Evolutionary conservation across 2,888 invertebrate genomes (phyloP), one percentile per base, ranked within the genome.

Genomic region (Philopedon plagiatum): DNA sequence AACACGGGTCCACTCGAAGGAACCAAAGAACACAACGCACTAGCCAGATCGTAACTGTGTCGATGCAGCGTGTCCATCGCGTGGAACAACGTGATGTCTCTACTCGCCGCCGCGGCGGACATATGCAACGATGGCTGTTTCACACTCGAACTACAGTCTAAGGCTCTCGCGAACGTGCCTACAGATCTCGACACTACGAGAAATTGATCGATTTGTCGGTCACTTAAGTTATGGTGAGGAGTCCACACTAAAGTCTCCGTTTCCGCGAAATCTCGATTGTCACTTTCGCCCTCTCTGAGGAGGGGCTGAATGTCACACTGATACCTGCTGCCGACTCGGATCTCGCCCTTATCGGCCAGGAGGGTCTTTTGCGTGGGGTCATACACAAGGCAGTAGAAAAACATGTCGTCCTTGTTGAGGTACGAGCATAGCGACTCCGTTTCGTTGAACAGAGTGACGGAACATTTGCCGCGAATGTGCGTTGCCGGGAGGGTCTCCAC

Each of bases 301-400:
- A 94, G 88, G 80, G 92, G 90, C 84, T 92, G 91, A 84, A 96
- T 91, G 86, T 98, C 97, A 86, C 98, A 97, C 89, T 99, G 99
- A 89, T 97, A 99, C 51, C 80, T 58, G 34, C 77, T 78, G 61
- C 80, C 80, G 11, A 80, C 86, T 90, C 92, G 86, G 90, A 90
- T 86, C 96, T 97, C 89, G 96, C 96, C 98, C 90, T 98, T 98
- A 88, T 99, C 99, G 82, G 99, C 99, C 86, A 99, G 90, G 85
- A 99, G 90, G 81, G 99, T 99, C 89, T 98, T 98, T 89, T 98
- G 98, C 87, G 95, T 94, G 80, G 99, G 99, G 90, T 99, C 99
- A 88, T 98, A 99, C 82, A 99, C 99, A 87, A 99, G 90, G 86
- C 99, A 98, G 89, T 99, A 99, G 89, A 98, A 99, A 91, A 99